Evolutionary conservation across 1,140 invertebrate species (phyloP).

Genomic region (Trinorchestia longiramus): DNA sequence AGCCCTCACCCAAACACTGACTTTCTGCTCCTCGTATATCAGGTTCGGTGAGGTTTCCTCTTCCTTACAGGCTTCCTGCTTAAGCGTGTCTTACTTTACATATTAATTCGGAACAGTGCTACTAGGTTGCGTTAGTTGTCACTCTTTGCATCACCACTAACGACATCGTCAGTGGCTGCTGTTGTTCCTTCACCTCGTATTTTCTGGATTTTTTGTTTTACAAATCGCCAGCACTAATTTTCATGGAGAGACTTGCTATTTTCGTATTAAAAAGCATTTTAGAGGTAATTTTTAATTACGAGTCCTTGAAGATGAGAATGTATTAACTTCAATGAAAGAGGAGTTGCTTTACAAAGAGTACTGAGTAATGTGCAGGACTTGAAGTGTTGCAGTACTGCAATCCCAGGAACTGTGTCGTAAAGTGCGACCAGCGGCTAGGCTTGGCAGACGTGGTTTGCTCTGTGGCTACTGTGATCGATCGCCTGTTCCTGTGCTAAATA

Average conservation of each 20-base stretch:
- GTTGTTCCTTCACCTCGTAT: background rate
- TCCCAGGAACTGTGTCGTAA: no score
- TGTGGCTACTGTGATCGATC: background rate
- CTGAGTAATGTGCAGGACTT: no score
- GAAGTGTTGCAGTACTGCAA: no score
- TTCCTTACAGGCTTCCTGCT: background rate
- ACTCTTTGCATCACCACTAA: background rate
- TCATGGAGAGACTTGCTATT: background rate
- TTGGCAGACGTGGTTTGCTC: background rate
- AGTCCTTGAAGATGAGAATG: background rate
- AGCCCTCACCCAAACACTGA: slow-evolving; percentile 20
- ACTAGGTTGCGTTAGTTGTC: background rate
- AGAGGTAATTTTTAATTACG: background rate
- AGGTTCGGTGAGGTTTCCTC: background rate
- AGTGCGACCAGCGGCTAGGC: no score
- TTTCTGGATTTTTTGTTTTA: background rate
- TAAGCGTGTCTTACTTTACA: background rate
- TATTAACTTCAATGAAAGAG: background rate
- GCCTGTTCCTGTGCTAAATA: background rate
- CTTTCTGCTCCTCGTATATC: background rate
- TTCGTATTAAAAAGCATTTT: background rate
- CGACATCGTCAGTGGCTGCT: background rate
- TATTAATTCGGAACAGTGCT: background rate
- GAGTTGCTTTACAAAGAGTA: background rate
- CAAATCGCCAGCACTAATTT: background rate